Conservation (phyloP, 1,140 invertebrate species). For the Galleria mellonella region DNA sequence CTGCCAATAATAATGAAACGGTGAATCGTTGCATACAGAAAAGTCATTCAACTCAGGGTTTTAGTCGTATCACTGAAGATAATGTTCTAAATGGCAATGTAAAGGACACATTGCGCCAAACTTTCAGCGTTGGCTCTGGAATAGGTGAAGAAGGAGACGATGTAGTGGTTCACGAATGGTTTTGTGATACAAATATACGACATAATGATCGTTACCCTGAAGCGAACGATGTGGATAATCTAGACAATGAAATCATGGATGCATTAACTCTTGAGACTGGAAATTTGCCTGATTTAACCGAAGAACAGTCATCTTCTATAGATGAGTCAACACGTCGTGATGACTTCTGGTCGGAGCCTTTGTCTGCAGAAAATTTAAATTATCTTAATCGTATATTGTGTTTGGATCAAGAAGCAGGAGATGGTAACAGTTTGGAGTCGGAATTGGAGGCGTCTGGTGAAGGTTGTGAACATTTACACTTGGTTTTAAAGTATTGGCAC, state of each 20-base stretch:
- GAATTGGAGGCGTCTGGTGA: slow-evolving; percentile 46
- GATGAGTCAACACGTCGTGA: slow-evolving; percentile 49
- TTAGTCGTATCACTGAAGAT: slow-evolving; percentile 18
- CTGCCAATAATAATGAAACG: slow-evolving; percentile 22
- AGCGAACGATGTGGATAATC: slow-evolving; percentile 42
- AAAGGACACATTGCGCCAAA: slow-evolving; percentile 7
- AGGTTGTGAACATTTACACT: slow-evolving; percentile 40
- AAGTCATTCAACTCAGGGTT: slow-evolving; percentile 46
- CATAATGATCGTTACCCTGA: slow-evolving; percentile 58
- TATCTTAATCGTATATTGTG: slow-evolving; percentile 46
- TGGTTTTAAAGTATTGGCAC: slow-evolving; percentile 52
- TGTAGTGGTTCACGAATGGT: slow-evolving; percentile 11
- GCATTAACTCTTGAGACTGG: slow-evolving; percentile 43
- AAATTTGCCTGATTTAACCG: slow-evolving; percentile 47
- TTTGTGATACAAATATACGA: slow-evolving; percentile 53
- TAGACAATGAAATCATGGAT: slow-evolving; percentile 54
- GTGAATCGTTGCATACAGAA: slow-evolving; percentile 29
- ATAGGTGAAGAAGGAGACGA: slow-evolving; percentile 11
- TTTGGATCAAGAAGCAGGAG: slow-evolving; percentile 32
- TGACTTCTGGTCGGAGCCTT: slow-evolving; percentile 32
- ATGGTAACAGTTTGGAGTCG: slow-evolving; percentile 35
- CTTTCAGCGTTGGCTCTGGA: slow-evolving; percentile 14
- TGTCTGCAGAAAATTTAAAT: slow-evolving; percentile 36
- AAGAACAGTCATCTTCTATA: slow-evolving; percentile 48
- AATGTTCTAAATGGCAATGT: slow-evolving; percentile 7